Evolutionary conservation across 2,888 invertebrate genomes (phyloP), one percentile per base, ranked within the genome.

Genomic region (Orthosia gracilis): DNA sequence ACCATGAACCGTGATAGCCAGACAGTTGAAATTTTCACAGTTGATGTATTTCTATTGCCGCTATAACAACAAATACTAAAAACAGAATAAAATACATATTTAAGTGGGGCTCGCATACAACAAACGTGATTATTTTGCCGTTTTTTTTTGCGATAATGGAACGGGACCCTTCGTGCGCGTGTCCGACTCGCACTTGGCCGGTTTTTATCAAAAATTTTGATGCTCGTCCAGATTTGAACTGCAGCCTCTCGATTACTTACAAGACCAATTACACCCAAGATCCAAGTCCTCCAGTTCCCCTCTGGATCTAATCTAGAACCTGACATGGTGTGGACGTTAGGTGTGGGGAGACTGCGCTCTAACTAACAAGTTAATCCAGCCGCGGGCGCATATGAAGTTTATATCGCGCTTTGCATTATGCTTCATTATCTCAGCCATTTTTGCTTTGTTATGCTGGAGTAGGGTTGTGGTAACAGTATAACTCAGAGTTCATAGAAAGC

Each of bases 331-430:
- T 86, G 81, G 88, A 86, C 86, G 71, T 81, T 72, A 76, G 80
- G 76, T 85, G 82, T 78, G 74, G 71, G 72, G 52, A 71, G 67
- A 75, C 72, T 80, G 80, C 83, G 83, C 75, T 88, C 85, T 90
- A 92, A 92, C 92, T 94, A 95, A 95, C 94, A 94, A 95, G 95
- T 95, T 94, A 95, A 95, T 95, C 93, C 93, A 90, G 94, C 95
- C 94, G 75, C 89, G 73, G 94, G 95, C 94, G 80, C 89, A 89
- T 93, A 93, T 94, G 92, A 93, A 94, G 92, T 94, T 95, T 92
- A 94, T 95, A 95, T 95, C 94, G 93, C 94, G 94, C 91, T 93
- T 94, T 94, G 95, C 93, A 94, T 94, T 95, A 95, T 94, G 94
- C 91, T 95, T 95, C 94, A 95, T 95, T 95, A 95, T 94, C 92